Conservation (phyloP, 1,140 invertebrate genomes). For the Halictus rubicundus region DNA sequence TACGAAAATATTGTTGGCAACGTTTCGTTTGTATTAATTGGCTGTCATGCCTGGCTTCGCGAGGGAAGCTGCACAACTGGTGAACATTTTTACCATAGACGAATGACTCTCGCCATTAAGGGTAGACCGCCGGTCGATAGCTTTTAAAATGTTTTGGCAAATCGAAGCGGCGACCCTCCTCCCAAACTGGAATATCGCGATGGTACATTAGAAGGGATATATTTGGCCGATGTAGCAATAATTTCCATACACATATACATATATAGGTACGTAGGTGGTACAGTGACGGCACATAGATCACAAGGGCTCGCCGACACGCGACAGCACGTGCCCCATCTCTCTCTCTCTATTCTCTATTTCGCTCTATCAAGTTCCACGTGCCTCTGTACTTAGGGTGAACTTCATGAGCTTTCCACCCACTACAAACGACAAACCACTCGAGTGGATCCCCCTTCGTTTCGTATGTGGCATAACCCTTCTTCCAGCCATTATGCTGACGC, state of each 20-base stretch:
- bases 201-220: conserved; percentile 66
- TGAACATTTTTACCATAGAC: neutral
- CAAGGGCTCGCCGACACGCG: conserved; percentile 73
- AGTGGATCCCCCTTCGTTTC: conserved; percentile 64
- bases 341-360: conserved; percentile 6
- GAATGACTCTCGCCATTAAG: neutral
- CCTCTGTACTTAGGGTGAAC: conserved; percentile 46
- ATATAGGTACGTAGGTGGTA: conserved; percentile 56
- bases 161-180: conserved; percentile 43
- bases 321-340: conserved; percentile 72
- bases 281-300: conserved; percentile 75
- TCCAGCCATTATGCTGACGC: conserved; percentile 67
- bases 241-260: conserved; percentile 73
- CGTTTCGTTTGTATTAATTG: no score
- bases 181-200: conserved; percentile 52
- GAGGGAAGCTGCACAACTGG: neutral
- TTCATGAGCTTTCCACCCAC: conserved; percentile 68
- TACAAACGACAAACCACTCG: conserved; percentile 75
- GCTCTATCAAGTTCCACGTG: conserved; percentile 10
- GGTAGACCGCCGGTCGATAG: conserved; percentile 37
- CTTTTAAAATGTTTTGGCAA: conserved; percentile 64
- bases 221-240: conserved; percentile 73
- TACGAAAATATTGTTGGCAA: no score
- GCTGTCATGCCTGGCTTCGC: no score
- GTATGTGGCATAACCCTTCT: conserved; percentile 69